Percentiles rank a stretch among this genome's conserved stretches.
Evolutionary conservation across 2,888 invertebrate genomes (phyloP).

Genomic region (Hydroisotoma schaefferi): DNA sequence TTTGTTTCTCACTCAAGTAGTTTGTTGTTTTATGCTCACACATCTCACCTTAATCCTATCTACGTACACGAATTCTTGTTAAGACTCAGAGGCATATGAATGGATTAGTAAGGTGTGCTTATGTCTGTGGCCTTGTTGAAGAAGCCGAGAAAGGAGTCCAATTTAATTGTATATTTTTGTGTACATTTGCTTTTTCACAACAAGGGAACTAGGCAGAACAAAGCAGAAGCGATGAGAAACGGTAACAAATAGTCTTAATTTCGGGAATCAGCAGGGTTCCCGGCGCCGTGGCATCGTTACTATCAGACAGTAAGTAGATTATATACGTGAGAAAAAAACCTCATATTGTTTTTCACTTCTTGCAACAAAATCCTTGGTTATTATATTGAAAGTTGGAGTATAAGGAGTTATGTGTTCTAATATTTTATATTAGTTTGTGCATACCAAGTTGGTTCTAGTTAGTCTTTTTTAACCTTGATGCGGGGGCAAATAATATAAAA

Average conservation of each 20-base stretch:
- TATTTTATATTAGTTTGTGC: not conserved
- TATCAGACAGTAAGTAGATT: constrained; percentile 49
- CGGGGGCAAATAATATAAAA: constrained; percentile 42
- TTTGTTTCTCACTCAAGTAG: not conserved
- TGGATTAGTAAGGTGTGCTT: not conserved
- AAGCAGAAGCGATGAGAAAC: constrained; percentile 41
- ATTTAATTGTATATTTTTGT: constrained; percentile 1
- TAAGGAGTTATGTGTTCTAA: not conserved
- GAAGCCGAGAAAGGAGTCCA: not conserved
- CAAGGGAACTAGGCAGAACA: constrained; percentile 31
- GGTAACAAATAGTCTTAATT: constrained; percentile 50
- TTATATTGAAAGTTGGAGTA: too few relatives aligned
- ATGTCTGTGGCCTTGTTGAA: not conserved
- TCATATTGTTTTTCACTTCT: constrained; percentile 42
- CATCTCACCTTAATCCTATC: too few relatives aligned
- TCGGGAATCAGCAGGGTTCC: constrained; percentile 49
- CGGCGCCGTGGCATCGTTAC: constrained; percentile 49
- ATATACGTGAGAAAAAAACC: constrained; percentile 48
- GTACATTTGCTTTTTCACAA: constrained; percentile 4
- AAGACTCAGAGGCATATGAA: too few relatives aligned
- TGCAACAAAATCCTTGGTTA: constrained; percentile 4
- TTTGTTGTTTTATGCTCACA: constrained; percentile 7
- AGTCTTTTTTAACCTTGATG: not conserved
- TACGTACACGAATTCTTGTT: too few relatives aligned
- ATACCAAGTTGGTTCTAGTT: not conserved